Conservation (phyloP, 1,140 invertebrate species). For the Cydia fagiglandana region DNA sequence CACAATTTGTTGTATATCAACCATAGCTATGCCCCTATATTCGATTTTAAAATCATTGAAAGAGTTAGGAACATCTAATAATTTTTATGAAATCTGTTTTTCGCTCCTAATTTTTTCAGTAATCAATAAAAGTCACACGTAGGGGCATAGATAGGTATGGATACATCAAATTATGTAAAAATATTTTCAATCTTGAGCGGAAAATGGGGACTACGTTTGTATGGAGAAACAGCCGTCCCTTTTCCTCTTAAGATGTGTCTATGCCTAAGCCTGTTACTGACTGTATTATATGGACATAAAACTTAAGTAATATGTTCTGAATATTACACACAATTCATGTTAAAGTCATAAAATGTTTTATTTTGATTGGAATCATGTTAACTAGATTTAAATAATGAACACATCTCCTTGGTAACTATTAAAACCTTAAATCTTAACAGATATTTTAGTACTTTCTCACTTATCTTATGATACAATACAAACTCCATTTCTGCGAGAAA, state of each 20-base stretch:
- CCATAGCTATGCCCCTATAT: too few species aligned
- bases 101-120: too few species aligned
- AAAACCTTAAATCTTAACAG: background rate
- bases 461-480: background rate
- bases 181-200: too few species aligned
- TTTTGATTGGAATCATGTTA: background rate
- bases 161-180: too few species aligned
- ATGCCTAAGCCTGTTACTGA: background rate
- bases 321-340: background rate
- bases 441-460: background rate
- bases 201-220: too few species aligned
- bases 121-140: too few species aligned
- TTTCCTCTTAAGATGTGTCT: background rate
- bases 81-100: too few species aligned
- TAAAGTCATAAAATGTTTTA: background rate
- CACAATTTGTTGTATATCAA: too few species aligned
- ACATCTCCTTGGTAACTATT: conserved; percentile 5
- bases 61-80: too few species aligned
- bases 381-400: conserved; percentile 11
- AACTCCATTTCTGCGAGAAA: background rate
- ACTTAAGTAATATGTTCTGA: background rate
- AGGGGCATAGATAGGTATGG: too few species aligned
- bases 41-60: too few species aligned
- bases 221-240: too few species aligned
- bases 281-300: background rate